phyloP scores from a whole-genome alignment of 2,797 vertebrate genomes.

The Gallinago stenura region DNA sequence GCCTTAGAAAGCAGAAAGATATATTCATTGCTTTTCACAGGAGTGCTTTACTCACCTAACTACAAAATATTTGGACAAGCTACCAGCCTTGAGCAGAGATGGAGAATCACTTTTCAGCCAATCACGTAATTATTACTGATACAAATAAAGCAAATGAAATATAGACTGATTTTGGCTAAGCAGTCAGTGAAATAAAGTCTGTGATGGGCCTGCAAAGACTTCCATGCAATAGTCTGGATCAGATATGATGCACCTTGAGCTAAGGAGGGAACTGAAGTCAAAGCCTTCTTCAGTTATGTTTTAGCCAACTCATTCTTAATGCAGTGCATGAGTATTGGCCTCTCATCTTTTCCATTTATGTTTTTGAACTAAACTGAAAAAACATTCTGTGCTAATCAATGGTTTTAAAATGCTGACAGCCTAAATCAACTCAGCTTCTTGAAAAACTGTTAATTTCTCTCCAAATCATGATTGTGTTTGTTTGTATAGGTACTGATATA shows the following conservation, averaged over 20 bases:
- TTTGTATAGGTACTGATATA: background rate
- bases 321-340: background rate
- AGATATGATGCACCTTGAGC: background rate
- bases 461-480: background rate
- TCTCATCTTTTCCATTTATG: fast-evolving
- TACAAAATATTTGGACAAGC: background rate
- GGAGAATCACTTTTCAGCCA: background rate
- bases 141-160: background rate
- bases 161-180: background rate
- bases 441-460: background rate
- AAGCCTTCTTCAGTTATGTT: background rate
- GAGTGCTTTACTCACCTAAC: background rate
- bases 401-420: background rate
- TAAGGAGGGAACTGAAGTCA: background rate
- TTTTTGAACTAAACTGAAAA: background rate
- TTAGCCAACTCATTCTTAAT: background rate
- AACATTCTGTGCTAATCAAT: fast-evolving
- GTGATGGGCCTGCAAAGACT: background rate
- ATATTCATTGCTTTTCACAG: background rate
- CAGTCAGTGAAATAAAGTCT: background rate
- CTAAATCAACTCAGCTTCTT: background rate
- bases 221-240: background rate
- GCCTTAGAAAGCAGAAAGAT: background rate
- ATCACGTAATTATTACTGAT: background rate
- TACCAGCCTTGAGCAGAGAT: background rate